A percentile compares a stretch with the other conserved stretches of the same genome.
Conservation (phyloP, 2,888 invertebrate genomes). For the Pimpla rufipes region DNA sequence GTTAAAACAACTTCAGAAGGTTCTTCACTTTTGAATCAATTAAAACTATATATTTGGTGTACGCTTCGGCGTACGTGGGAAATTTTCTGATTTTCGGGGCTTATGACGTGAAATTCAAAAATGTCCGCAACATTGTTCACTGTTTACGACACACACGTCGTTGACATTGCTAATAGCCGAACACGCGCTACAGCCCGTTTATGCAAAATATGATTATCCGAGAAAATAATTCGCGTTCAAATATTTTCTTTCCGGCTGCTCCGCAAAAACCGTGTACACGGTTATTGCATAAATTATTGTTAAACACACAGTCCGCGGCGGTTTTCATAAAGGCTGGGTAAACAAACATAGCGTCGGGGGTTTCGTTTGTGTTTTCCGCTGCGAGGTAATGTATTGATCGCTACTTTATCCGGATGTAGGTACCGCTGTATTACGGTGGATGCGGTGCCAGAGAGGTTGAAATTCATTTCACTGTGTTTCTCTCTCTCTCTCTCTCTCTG, state of each 20-base stretch:
- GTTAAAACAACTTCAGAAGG: no score
- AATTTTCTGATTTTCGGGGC: no score
- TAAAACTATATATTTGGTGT: no score
- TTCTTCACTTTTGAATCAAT: no score
- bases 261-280: slow-evolving; percentile 20
- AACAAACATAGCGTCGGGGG: not conserved
- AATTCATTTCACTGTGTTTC: not conserved
- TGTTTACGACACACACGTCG: not conserved
- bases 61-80: no score
- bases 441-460: not conserved
- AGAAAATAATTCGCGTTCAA: slow-evolving; percentile 34
- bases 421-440: not conserved
- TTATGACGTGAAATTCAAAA: not conserved
- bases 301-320: not conserved
- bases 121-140: not conserved
- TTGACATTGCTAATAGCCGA: not conserved
- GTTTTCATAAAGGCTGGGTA: slow-evolving; percentile 18
- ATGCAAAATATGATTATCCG: not conserved
- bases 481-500: not conserved
- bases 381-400: not conserved
- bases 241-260: slow-evolving; percentile 24
- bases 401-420: slow-evolving; percentile 7
- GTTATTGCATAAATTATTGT: slow-evolving; percentile 23
- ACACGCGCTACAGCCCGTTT: not conserved
- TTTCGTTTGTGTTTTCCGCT: slow-evolving; percentile 7